Evolutionary conservation across 2,888 invertebrate genomes (phyloP).

Genomic region (Agrochola circellaris): DNA sequence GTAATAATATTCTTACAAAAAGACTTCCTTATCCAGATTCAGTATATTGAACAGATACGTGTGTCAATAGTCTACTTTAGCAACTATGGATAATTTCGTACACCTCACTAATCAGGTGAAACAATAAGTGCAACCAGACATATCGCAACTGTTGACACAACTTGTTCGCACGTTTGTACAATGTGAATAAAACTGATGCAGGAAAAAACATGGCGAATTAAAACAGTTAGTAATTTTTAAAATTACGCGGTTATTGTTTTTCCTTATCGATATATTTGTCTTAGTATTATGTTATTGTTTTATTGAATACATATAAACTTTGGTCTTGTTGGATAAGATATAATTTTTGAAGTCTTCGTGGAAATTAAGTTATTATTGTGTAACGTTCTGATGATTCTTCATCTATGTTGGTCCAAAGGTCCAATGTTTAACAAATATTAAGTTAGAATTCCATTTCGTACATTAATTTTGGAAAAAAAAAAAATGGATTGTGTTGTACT

Average conservation of each 20-base stretch:
- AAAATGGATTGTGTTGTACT: not conserved
- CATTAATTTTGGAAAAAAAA: no score
- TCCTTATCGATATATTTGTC: conserved; percentile 51
- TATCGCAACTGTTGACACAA: conserved; percentile 54
- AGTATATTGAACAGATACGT: conserved; percentile 16
- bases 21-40: not conserved
- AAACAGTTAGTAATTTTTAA: conserved; percentile 48
- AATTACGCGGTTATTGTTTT: conserved; percentile 52
- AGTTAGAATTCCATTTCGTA: not conserved
- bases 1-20: not conserved
- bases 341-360: not conserved
- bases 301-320: conserved; percentile 1
- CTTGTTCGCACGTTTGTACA: conserved; percentile 52
- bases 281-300: conserved; percentile 35
- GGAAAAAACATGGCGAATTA: conserved; percentile 50
- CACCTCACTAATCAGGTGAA: conserved; percentile 41
- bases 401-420: not conserved
- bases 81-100: conserved; percentile 33
- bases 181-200: conserved; percentile 22
- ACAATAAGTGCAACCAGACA: conserved; percentile 36
- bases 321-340: not conserved
- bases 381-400: not conserved
- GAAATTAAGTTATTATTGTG: conserved; percentile 1
- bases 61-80: conserved; percentile 25
- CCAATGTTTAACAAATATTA: not conserved